Conservation (phyloP, 1,140 invertebrate species). For the Drosophila watanabei region DNA sequence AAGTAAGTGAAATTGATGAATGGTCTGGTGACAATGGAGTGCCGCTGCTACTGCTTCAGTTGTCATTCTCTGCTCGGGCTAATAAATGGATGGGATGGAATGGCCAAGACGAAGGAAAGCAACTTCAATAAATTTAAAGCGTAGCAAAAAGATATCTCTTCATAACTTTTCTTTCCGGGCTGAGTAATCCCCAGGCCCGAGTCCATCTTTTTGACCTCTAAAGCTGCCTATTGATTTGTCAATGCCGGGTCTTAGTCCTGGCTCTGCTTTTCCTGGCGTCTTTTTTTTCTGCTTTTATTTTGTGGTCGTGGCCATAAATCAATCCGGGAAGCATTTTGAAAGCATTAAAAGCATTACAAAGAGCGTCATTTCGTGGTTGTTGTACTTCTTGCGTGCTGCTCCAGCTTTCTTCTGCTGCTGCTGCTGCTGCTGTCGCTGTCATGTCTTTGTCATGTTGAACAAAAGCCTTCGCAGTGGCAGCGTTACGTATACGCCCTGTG, state of each 20-base stretch:
- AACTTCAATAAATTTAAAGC: constrained; percentile 74
- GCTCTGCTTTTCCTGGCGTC: constrained; percentile 4
- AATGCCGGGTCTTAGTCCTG: constrained; percentile 33
- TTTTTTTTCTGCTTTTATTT: background rate
- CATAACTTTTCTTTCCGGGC: constrained; percentile 12
- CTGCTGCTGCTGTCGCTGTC: constrained; percentile 58
- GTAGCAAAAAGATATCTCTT: constrained; percentile 30
- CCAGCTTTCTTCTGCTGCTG: constrained; percentile 10
- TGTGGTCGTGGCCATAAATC: constrained; percentile 66
- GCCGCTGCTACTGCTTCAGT: constrained; percentile 23
- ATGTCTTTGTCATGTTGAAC: constrained; percentile 83
- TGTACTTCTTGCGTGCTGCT: constrained; percentile 32
- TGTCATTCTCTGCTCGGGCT: constrained; percentile 42
- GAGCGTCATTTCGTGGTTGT: constrained; percentile 57
- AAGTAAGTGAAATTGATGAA: constrained; percentile 77
- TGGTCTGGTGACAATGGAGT: constrained; percentile 64
- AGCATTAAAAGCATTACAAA: constrained; percentile 81
- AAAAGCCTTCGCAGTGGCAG: constrained; percentile 66
- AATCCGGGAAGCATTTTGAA: constrained; percentile 69
- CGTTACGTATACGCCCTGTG: constrained; percentile 73
- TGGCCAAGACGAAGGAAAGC: constrained; percentile 28
- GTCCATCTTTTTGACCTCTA: constrained; percentile 52
- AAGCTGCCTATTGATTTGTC: constrained; percentile 71
- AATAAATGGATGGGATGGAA: constrained; percentile 56
- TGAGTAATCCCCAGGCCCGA: constrained; percentile 2